phyloP scores from a whole-genome alignment of 2,888 invertebrate species.

The Rhopalosiphum nymphaeae region DNA sequence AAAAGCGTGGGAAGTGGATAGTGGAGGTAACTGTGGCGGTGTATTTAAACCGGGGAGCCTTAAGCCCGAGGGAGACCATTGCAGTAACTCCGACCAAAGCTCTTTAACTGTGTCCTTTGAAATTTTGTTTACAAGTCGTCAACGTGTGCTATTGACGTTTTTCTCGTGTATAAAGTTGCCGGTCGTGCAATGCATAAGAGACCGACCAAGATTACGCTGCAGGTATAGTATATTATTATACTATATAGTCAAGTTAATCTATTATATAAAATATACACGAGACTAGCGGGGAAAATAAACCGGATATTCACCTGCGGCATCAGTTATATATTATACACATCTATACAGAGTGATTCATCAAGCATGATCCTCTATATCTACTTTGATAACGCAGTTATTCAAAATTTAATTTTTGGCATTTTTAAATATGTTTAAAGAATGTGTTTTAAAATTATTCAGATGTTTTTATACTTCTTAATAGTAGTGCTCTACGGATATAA shows the following conservation, averaged over 20 bases:
- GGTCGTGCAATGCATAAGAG: background rate
- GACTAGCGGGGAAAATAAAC: background rate
- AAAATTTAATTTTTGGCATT: too few species aligned
- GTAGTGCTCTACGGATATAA: too few species aligned
- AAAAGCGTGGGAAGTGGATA: background rate
- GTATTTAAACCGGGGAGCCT: background rate
- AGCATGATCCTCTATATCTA: too few species aligned
- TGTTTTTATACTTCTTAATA: too few species aligned
- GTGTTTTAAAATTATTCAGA: too few species aligned
- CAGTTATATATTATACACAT: background rate
- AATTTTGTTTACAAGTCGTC: conserved; percentile 47
- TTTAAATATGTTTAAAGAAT: too few species aligned
- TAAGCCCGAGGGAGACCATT: conserved; percentile 19
- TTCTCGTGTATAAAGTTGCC: conserved; percentile 33
- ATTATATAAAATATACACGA: conserved; percentile 7
- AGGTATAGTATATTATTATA: background rate
- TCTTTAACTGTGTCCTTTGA: conserved; percentile 51
- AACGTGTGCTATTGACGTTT: conserved; percentile 50
- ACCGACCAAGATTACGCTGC: background rate
- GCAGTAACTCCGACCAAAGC: conserved; percentile 18
- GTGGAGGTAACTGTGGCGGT: background rate
- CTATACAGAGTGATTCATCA: too few species aligned
- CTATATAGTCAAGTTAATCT: conserved; percentile 22
- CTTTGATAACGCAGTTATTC: too few species aligned
- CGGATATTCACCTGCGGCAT: background rate